A percentile compares a stretch with the other conserved stretches of the same genome.
phyloP scores from a whole-genome alignment of 2,888 invertebrate genomes.

The Chironomus riparius region DNA sequence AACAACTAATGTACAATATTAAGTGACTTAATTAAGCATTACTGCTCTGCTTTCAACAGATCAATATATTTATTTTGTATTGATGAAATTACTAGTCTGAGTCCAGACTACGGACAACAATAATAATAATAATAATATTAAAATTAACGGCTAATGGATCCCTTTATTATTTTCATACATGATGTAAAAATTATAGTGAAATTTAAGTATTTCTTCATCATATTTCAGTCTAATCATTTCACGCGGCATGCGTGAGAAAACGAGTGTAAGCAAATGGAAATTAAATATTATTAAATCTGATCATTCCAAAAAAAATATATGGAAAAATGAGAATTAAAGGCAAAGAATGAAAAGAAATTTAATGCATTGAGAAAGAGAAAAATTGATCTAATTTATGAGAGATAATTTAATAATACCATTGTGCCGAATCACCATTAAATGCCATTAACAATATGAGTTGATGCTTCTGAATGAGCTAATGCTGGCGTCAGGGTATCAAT shows the following conservation, averaged over 20 bases:
- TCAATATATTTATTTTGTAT: neutral
- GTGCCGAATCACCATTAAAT: slow-evolving; percentile 1
- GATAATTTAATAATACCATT: slow-evolving; percentile 9
- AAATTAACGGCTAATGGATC: slow-evolving; percentile 1
- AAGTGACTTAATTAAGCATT: neutral
- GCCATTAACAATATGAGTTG: slow-evolving; percentile 6
- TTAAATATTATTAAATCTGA: neutral
- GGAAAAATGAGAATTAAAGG: no score
- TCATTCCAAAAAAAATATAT: neutral
- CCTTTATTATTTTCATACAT: neutral
- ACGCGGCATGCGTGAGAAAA: slow-evolving; percentile 14
- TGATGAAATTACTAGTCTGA: no score
- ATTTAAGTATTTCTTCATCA: neutral
- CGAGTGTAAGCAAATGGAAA: neutral
- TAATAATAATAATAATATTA: neutral
- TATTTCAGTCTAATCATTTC: neutral
- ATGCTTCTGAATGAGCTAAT: slow-evolving; percentile 1
- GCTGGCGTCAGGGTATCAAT: slow-evolving; percentile 23
- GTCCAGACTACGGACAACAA: neutral
- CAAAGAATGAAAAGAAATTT: neutral
- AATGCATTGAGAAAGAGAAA: neutral
- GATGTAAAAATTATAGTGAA: slow-evolving; percentile 11
- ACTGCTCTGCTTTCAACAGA: neutral
- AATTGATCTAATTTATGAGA: slow-evolving; percentile 10
- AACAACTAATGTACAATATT: neutral